Evolutionary conservation across 2,888 invertebrate species (phyloP), one percentile per base, ranked within the genome.

Genomic region (Drosophila mimetica): DNA sequence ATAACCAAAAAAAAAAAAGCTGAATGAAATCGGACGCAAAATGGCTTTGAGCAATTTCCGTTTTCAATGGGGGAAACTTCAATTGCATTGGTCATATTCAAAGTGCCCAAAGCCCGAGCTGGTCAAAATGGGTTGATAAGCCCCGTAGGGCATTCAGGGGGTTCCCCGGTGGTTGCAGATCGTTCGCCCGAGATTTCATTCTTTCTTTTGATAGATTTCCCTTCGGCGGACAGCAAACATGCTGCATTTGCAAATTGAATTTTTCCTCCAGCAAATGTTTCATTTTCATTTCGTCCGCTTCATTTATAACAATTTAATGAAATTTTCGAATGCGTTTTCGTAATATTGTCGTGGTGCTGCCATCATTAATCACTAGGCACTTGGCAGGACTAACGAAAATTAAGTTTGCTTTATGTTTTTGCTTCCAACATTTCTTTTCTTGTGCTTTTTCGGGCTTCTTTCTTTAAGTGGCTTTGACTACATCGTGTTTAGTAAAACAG

Each of bases 251-350:
- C 88, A 84, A 88, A 88, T 83, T 86, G 74, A 88, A 86, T 86
- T 87, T 52, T 65, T 61, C 72, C 58, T 63, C 75, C 22, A 3
- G 39, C n/a, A 66, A 83, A 77, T 77, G 70, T 61, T 67, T 75
- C 30, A 14, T 55, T 59, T 34, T 16, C n/a, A 13, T 41, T 42
- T 71, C 48, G 47, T 41, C 46, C 53, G 51, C 65, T 81, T 72
- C 84, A 85, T 85, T 85, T 85, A 85, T 85, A 87, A 87, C 88
- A 87, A 87, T 85, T 86, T 87, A 79, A 85, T 85, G 83, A 87
- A 85, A 84, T 77, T 84, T 84, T 86, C 83, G 70, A 85, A 83
- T 84, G 72, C 88, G 85, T 83, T 84, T 87, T 77, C 86, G 85
- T 85, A 82, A 84, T 65, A 80, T 54, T 67, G 44, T 57, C 46